phyloP scores from a whole-genome alignment of 2,888 invertebrate genomes.

The Ormyrus labotus region DNA sequence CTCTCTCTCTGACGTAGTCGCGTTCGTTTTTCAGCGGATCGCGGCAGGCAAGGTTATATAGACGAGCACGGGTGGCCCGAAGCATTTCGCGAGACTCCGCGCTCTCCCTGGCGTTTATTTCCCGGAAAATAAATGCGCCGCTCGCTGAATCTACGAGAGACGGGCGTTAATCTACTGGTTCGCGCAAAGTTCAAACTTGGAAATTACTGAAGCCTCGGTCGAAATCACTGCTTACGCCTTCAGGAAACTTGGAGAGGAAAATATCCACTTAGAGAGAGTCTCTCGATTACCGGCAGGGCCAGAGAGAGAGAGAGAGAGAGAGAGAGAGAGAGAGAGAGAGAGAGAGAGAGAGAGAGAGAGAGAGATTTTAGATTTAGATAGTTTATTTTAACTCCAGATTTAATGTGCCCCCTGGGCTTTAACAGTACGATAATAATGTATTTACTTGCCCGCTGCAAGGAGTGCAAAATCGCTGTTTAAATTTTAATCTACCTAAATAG shows the following conservation, averaged over 20 bases:
- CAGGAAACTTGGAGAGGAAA: slow-evolving; percentile 45
- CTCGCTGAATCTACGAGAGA: slow-evolving; percentile 18
- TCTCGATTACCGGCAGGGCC: slow-evolving; percentile 22
- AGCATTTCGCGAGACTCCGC: slow-evolving; percentile 21
- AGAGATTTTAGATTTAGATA: background rate
- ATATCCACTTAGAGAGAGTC: slow-evolving; percentile 38
- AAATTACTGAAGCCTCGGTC: slow-evolving; percentile 50
- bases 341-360: slow-evolving; percentile 9
- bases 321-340: slow-evolving; percentile 5
- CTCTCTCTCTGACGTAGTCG: background rate
- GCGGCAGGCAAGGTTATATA: background rate
- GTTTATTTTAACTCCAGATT: no score
- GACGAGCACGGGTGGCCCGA: background rate
- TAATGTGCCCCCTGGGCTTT: no score
- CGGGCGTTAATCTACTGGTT: slow-evolving; percentile 46
- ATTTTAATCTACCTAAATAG: no score
- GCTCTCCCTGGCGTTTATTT: no score
- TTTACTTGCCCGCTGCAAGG: no score
- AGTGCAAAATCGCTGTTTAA: no score
- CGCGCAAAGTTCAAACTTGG: slow-evolving; percentile 52
- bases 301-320: background rate
- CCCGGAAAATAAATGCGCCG: slow-evolving; percentile 46
- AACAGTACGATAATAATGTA: no score
- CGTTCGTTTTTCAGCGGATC: slow-evolving; percentile 14
- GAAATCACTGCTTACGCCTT: slow-evolving; percentile 50